Evolutionary conservation across 2,113 vertebrate species (phyloP), one percentile per base, ranked within the genome.

Genomic region (Crypturellus undulatus): DNA sequence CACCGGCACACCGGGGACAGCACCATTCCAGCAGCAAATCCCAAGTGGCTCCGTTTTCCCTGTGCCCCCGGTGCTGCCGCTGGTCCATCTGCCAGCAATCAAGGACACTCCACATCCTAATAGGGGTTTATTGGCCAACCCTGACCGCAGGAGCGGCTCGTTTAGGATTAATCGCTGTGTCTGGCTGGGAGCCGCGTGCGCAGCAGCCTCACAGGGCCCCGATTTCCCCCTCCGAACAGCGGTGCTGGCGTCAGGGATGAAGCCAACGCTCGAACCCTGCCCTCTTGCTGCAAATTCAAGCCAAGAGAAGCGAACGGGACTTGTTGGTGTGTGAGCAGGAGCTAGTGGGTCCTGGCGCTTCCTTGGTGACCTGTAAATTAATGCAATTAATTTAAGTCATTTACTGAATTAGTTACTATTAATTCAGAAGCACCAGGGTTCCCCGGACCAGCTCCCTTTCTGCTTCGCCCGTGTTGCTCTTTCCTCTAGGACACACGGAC

Each of bases 261-360:
- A 85, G 67, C 62, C 45, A 79, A 6, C 28, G n/a, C 63, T 92
- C 8, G 0, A 20, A 25, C 25, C 54, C 91, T 69, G 69, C 84
- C 94, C 62, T 21, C 73, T 10, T 89, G 89, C 80, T 85, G 78
- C 72, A 91, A 87, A 69, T n/a, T 36, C 21, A 67, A 76, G 73
- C 80, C 85, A 76, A 85, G 45, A 89, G 75, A 63, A 81, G 51
- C 32, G 87, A 89, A 94, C 93, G 81, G 58, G 43, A 25, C 58
- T 25, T 58, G 51, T 4, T 82, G 86, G 89, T 0, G 1, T 84
- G 84, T 43, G 84, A 71, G 58, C 86, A 52, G 81, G 54, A 87
- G 54, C 38, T 38, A 60, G 80, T 77, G 40, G 60, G 40, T 17
- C 24, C 72, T 69, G 76, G 85, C 21, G 11, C 70, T 93, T 60